Evolutionary conservation across 2,888 invertebrate genomes (phyloP), one percentile per base, ranked within the genome.

Genomic region (Napeogenes sylphis): DNA sequence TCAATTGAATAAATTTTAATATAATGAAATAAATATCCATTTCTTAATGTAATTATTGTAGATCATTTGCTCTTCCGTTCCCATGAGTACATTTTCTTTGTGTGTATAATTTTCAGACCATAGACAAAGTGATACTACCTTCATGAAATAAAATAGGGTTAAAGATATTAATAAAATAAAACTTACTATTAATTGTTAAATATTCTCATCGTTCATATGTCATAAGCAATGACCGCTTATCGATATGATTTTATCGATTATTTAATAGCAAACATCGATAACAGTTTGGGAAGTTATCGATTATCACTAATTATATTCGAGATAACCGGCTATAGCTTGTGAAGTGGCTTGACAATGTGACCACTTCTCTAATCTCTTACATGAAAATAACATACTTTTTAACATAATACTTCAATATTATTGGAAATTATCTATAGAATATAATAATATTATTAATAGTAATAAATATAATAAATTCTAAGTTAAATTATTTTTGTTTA

Each of bases 181-280:
- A 21, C 21, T 21, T 21, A 13, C 21, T 12, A 45, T 14, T 30
- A 30, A 56, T 21, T 13, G 30, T 5, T 35, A n/a, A 13, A 57
- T 47, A 21, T 38, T 32, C 51, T 32, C 55, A 47, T n/a, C 58
- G 58, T 55, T 42, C 14, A 46, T 63, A 65, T 68, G 70, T 75
- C 69, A 74, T 81, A 83, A 79, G 79, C 85, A 85, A 83, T 88
- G 89, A 87, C 87, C 84, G 82, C 77, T 85, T 87, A 90, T 90
- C 86, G 75, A 64, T 62, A 66, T 59, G 60, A 78, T 75, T 76
- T 78, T 87, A 90, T 90, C 85, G 90, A 90, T 90, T 90, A 88
- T 90, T 90, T 85, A 90, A 90, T 86, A 87, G 86, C 87, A 86
- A 89, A 90, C 82, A 88, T 75, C 75, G 90, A 90, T 90, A 90